A percentile compares a stretch with the other conserved stretches of the same genome.
These are phyloP conservation scores for Eulimnadia texana DNA, from an alignment of 1,140 invertebrate species.

Conservation along the genomic window DNA sequence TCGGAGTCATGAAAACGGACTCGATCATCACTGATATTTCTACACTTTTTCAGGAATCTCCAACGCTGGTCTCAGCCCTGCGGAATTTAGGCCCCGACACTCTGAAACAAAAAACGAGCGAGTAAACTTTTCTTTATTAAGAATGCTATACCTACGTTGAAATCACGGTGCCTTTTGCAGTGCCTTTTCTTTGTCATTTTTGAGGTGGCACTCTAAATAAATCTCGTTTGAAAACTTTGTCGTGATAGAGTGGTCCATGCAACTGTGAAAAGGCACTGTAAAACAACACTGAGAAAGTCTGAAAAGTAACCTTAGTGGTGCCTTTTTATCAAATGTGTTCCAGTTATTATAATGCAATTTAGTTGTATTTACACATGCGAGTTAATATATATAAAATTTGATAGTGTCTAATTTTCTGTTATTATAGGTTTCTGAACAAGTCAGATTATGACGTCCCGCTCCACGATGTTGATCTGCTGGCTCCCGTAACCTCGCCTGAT, in stretches of 20 bases:
- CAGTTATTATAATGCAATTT: background rate
- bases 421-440: background rate
- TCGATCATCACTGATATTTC: background rate
- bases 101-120: background rate
- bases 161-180: no score
- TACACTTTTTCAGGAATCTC: background rate
- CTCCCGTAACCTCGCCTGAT: conserved; percentile 53
- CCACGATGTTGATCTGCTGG: conserved; percentile 28
- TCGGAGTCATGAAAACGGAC: background rate
- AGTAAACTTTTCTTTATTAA: background rate
- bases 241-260: no score
- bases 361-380: background rate
- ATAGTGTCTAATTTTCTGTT: no score
- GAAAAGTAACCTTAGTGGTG: no score
- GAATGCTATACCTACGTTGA: no score
- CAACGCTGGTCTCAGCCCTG: background rate
- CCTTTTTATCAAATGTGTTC: no score
- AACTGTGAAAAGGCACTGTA: no score
- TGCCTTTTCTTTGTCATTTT: no score
- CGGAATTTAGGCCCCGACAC: background rate
- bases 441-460: background rate
- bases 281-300: no score
- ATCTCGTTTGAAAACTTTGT: no score
- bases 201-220: no score
- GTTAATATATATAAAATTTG: no score